Percentiles rank a stretch among this genome's conserved stretches.
Conservation (phyloP, 2,113 vertebrate species). For the Opisthocomus hoazin region DNA sequence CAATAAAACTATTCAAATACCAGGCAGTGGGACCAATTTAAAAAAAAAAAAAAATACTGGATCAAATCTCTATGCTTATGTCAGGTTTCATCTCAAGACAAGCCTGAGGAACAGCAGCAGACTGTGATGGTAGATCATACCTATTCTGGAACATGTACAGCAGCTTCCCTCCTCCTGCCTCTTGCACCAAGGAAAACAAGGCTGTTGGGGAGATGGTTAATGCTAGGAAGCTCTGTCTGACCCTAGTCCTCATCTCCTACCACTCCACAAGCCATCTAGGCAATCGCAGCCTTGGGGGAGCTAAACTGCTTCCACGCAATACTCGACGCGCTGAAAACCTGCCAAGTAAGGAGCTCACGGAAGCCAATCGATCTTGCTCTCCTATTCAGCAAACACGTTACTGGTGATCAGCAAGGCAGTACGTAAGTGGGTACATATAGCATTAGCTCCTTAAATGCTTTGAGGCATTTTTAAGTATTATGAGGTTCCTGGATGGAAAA, state of each 20-base stretch:
- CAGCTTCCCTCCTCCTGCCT: neutral
- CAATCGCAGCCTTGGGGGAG: neutral
- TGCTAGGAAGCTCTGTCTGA: neutral
- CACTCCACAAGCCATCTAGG: neutral
- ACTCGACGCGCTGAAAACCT: neutral
- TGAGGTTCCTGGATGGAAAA: constrained; percentile 15
- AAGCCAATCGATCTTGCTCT: neutral
- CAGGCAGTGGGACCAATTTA: neutral
- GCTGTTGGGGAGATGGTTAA: neutral
- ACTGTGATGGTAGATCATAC: neutral
- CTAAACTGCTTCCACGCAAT: neutral
- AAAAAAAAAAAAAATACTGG: neutral
- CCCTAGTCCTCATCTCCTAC: neutral
- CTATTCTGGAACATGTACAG: neutral
- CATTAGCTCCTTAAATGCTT: neutral
- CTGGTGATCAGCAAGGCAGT: neutral
- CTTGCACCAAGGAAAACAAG: neutral
- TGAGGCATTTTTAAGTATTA: constrained; percentile 17
- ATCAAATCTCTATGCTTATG: neutral
- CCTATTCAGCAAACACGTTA: neutral
- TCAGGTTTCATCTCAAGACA: neutral
- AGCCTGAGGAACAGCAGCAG: neutral
- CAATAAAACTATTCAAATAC: neutral
- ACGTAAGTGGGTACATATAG: neutral
- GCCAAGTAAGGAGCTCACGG: neutral